Base-by-base conservation (phyloP, 2,113 vertebrate species). In the Callocephalon fimbriatum region DNA sequence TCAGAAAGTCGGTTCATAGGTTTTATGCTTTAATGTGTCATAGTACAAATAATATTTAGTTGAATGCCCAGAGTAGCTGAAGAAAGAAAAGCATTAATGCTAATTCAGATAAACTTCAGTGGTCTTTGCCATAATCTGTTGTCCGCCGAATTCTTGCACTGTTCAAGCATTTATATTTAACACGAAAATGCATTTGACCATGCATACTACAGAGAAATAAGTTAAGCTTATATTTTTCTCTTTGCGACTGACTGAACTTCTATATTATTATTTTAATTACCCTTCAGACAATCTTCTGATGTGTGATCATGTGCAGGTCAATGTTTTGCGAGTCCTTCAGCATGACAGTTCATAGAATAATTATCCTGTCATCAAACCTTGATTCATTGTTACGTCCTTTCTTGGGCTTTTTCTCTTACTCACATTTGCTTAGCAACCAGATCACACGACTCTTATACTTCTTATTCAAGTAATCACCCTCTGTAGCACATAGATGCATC, bases 181-280 rank as follows among this genome's bases (percentile, higher is more conserved):
- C n/a, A 44, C 54, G 21, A 74, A 12, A 86, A 47, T 93, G 62
- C 53, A 72, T 95, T 94, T 96, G 62, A 90, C 88, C 42, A 9
- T 51, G 48, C 45, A 40, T 81, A 72, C 48, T 74, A 42, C 70
- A 61, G 53, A 93, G 54, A 92, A 94, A 56, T 62, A 90, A 59
- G 31, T 62, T 73, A 82, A 81, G 38, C 68, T 26, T 86, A 9
- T 93, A 29, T 94, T 92, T 65, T 96, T 87, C 82, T 82, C 58
- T 65, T 88, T 94, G 53, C 74, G 78, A 86, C 25, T 92, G 67
- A 63, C 61, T 92, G 45, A 54, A 80, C 45, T 68, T 79, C 31
- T 83, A 25, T 77, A 71, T 93, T 95, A 86, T 91, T 94, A 92
- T 94, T 97, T 97, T 98, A 98, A 98, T 98, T 98, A 97, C 77